These are phyloP conservation scores for Valencia hispanica DNA, from an alignment of 2,797 vertebrate genomes.

Conservation along the genomic window DNA sequence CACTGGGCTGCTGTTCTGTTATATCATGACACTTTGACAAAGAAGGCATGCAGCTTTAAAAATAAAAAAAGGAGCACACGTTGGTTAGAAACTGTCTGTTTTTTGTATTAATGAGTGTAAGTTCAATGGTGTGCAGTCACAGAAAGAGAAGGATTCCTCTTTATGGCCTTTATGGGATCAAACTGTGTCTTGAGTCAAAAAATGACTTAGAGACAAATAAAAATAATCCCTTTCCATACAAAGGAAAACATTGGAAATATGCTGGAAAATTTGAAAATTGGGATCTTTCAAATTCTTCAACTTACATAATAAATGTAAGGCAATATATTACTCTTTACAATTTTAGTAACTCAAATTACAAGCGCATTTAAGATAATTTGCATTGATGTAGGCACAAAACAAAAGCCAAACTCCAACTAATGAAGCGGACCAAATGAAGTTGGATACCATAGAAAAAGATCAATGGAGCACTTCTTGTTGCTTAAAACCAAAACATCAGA, in stretches of 20 bases:
- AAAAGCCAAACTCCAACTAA: no score
- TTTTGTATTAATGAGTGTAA: constrained; percentile 11
- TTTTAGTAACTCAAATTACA: no score
- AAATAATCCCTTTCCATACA: neutral
- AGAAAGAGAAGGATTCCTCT: constrained; percentile 20
- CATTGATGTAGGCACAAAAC: no score
- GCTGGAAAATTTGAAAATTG: neutral
- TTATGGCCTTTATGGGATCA: constrained; percentile 12
- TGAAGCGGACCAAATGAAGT: no score
- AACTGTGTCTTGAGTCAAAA: constrained; percentile 5
- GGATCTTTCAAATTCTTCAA: no score
- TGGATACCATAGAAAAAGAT: no score
- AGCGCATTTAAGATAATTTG: no score
- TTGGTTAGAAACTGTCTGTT: neutral
- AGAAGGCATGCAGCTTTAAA: neutral
- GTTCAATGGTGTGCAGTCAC: neutral
- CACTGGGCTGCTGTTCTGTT: constrained; percentile 7
- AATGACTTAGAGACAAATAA: constrained; percentile 11
- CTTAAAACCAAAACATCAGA: no score
- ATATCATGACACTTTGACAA: neutral
- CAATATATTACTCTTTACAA: no score
- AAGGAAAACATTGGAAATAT: neutral
- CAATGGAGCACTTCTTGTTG: no score
- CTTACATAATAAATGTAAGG: no score
- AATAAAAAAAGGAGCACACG: neutral